These are phyloP conservation scores for Hypselothyrea guttata DNA, from an alignment of 2,888 invertebrate genomes.

Conservation along the genomic window DNA sequence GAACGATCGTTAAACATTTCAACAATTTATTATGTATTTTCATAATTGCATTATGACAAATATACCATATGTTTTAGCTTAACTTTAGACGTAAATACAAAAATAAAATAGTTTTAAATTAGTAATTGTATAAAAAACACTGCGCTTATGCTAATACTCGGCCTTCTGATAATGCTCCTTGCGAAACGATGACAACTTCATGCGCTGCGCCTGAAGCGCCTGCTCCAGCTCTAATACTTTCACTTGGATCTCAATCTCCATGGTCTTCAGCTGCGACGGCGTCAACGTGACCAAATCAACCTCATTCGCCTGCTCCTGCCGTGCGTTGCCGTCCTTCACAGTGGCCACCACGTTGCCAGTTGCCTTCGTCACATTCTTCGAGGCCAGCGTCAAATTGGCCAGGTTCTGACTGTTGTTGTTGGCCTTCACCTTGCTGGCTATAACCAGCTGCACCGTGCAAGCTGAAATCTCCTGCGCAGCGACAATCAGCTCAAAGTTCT, in stretches of 20 bases:
- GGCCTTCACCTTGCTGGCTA: conserved; percentile 97
- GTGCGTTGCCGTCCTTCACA: conserved; percentile 93
- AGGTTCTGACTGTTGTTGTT: conserved; percentile 91
- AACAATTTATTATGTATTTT: background rate
- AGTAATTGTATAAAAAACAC: background rate
- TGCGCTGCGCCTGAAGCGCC: conserved; percentile 93
- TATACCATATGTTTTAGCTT: background rate
- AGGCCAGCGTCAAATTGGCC: conserved; percentile 91
- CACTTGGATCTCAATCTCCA: conserved; percentile 99
- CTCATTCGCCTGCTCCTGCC: conserved; percentile 94
- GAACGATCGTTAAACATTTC: background rate
- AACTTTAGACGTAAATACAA: conserved; percentile 7
- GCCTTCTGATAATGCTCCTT: conserved; percentile 91
- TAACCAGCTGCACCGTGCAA: conserved; percentile 97
- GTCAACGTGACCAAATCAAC: conserved; percentile 89
- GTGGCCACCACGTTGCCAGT: conserved; percentile 97
- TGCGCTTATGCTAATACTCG: conserved; percentile 60
- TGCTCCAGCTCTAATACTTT: conserved; percentile 96
- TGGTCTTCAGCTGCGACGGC: conserved; percentile 95
- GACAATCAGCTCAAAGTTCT: conserved; percentile 89
- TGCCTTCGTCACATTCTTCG: conserved; percentile 93
- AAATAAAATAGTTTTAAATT: conserved; percentile 1
- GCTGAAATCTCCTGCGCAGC: conserved; percentile 98
- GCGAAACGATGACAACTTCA: conserved; percentile 91
- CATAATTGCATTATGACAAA: background rate